Percentiles rank a stretch among this genome's conserved stretches.
Conservation (phyloP, 2,888 invertebrate genomes). For the Amblyjoppa proteus region DNA sequence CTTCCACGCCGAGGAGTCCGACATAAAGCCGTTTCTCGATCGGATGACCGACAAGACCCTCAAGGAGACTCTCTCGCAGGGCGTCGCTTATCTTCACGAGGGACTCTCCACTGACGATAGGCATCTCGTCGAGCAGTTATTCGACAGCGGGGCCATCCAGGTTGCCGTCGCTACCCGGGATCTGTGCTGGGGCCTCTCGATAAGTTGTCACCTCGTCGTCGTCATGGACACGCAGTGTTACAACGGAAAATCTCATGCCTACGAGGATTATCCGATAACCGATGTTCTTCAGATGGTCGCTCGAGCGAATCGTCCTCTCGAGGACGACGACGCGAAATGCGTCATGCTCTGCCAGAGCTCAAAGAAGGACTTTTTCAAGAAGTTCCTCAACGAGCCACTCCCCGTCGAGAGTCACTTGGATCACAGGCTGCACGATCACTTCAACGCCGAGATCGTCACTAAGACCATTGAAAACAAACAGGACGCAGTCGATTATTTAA, state of each 20-base stretch:
- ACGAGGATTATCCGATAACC: constrained; percentile 99
- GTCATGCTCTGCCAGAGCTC: constrained; percentile 98
- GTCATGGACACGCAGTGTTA: constrained; percentile 97
- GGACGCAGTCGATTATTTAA: constrained; percentile 99
- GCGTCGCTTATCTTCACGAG: constrained; percentile 99
- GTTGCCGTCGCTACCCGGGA: constrained; percentile 96
- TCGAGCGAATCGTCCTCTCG: constrained; percentile 95
- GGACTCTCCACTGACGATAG: constrained; percentile 95
- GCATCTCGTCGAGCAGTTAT: constrained; percentile 96
- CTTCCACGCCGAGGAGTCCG: constrained; percentile 94
- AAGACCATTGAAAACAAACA: constrained; percentile 99
- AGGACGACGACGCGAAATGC: constrained; percentile 97
- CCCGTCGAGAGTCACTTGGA: constrained; percentile 99
- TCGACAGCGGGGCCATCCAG: constrained; percentile 96
- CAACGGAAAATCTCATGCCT: constrained; percentile 90
- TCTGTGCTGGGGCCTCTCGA: constrained; percentile 96
- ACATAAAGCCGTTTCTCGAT: constrained; percentile 95
- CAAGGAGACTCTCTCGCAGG: constrained; percentile 96
- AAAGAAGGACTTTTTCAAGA: constrained; percentile 99
- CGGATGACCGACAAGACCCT: constrained; percentile 95
- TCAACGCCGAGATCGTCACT: constrained; percentile 99
- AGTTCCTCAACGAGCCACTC: constrained; percentile 98
- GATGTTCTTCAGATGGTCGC: constrained; percentile 99
- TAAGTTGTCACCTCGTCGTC: constrained; percentile 96
- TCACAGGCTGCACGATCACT: constrained; percentile 99